Percentiles rank a stretch among this genome's conserved stretches.
Conservation (phyloP, 2,797 vertebrate genomes). For the Enoplosus armatus region DNA sequence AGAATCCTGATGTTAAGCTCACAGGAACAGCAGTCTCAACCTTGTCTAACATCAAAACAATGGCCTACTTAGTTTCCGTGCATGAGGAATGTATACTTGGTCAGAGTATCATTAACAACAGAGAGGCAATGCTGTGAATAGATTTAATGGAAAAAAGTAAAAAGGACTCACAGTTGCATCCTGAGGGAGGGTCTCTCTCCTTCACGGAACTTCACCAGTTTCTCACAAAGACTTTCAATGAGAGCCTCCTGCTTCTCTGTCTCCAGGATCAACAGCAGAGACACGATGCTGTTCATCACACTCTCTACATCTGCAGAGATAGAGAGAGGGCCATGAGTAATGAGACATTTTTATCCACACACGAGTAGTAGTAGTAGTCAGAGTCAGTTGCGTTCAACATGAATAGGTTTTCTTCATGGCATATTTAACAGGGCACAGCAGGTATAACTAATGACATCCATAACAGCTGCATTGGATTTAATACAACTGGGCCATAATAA, state of each 20-base stretch:
- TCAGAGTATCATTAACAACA: not conserved
- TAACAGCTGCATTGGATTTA: not conserved
- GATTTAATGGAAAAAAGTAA: not conserved
- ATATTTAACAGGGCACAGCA: not conserved
- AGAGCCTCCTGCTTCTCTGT: conserved; percentile 96
- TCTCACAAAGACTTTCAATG: conserved; percentile 97
- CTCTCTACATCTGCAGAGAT: conserved; percentile 93
- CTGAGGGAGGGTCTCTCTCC: conserved; percentile 97
- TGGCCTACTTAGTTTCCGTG: not conserved
- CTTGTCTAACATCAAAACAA: not conserved
- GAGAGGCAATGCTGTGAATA: not conserved
- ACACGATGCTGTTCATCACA: conserved; percentile 98
- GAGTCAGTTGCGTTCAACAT: too few species aligned
- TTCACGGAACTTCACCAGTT: conserved; percentile 96
- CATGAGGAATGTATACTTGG: not conserved
- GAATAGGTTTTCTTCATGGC: not conserved
- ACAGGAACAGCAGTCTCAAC: not conserved
- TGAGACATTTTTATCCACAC: not conserved
- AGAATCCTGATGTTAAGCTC: not conserved
- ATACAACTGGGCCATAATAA: not conserved
- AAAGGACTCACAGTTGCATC: conserved; percentile 94
- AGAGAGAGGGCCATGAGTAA: not conserved
- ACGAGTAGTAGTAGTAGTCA: not conserved
- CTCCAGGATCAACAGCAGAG: conserved; percentile 95
- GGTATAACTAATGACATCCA: not conserved